Evolutionary conservation across 2,797 vertebrate species (phyloP).

Genomic region (Oophaga sylvatica): DNA sequence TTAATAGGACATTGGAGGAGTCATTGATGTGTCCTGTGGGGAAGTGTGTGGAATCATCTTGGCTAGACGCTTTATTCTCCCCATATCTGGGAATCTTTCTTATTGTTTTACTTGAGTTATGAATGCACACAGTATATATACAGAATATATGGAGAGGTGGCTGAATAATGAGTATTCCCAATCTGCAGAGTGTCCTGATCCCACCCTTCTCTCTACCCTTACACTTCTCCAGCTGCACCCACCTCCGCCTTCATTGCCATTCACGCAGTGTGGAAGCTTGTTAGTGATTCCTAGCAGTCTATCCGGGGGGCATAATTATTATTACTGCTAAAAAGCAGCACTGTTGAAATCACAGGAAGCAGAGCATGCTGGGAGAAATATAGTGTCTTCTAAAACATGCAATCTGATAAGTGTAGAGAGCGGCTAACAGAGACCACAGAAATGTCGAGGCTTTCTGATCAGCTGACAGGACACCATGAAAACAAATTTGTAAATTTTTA

Average conservation of each 20-base stretch:
- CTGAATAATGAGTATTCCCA: not conserved
- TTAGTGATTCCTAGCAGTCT: constrained; percentile 53
- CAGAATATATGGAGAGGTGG: not conserved
- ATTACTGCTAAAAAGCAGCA: constrained; percentile 48
- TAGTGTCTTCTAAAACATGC: not conserved
- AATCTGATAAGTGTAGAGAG: constrained; percentile 8
- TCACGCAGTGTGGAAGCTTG: constrained; percentile 37
- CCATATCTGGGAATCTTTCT: not conserved
- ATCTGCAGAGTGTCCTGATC: constrained; percentile 26
- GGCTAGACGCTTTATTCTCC: not conserved
- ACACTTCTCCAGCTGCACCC: not conserved
- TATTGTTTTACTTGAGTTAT: not conserved
- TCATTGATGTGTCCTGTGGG: not conserved
- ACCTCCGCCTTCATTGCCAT: constrained; percentile 23
- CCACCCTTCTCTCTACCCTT: constrained; percentile 1
- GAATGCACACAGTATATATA: not conserved
- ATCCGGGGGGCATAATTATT: constrained; percentile 50
- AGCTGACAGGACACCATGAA: too few species aligned
- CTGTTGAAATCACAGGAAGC: constrained; percentile 31
- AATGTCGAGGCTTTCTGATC: too few species aligned
- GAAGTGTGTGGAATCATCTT: not conserved
- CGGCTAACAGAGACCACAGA: not conserved
- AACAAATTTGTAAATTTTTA: too few species aligned
- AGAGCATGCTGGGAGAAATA: constrained; percentile 35
- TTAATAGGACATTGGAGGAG: not conserved